phyloP scores from a whole-genome alignment of 1,140 invertebrate genomes.

The Drosophila yakuba region DNA sequence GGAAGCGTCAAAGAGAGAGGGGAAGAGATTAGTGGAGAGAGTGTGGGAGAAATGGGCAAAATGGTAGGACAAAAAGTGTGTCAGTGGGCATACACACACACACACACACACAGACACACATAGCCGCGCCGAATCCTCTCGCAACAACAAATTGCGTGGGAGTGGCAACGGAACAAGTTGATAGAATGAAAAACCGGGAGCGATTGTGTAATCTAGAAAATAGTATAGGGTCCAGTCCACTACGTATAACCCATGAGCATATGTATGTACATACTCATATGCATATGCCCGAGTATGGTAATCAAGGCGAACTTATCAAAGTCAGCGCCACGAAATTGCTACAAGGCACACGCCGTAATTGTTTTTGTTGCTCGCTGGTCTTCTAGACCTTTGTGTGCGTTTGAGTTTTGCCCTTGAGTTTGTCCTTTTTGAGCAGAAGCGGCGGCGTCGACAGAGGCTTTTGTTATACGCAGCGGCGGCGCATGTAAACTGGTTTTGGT shows the following conservation, averaged over 20 bases:
- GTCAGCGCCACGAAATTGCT: conserved; percentile 34
- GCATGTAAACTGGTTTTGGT: conserved; percentile 67
- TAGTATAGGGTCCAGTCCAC: conserved; percentile 9
- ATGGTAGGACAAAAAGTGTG: conserved; percentile 30
- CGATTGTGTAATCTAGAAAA: conserved; percentile 47
- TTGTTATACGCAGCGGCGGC: conserved; percentile 56
- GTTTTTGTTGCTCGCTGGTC: conserved; percentile 8
- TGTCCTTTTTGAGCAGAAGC: conserved; percentile 69
- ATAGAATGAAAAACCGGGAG: conserved; percentile 10
- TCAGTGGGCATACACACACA: conserved; percentile 15
- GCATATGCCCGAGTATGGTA: conserved; percentile 29
- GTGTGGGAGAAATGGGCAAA: too few relatives aligned
- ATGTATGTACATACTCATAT: conserved; percentile 3
- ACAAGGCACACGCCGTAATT: conserved; percentile 31
- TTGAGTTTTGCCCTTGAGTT: conserved; percentile 72
- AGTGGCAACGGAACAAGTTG: conserved; percentile 28
- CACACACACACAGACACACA: not conserved
- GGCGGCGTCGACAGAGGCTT: conserved; percentile 23
- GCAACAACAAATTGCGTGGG: conserved; percentile 31
- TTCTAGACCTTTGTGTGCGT: conserved; percentile 38
- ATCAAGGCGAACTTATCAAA: conserved; percentile 50
- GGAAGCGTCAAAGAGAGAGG: too few relatives aligned
- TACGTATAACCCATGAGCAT: not conserved
- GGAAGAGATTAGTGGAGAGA: too few relatives aligned
- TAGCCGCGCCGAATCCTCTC: conserved; percentile 30